Percentiles rank a stretch among this genome's conserved stretches.
Conservation (phyloP, 2,797 vertebrate species). For the Melanotaenia trifasciata region DNA sequence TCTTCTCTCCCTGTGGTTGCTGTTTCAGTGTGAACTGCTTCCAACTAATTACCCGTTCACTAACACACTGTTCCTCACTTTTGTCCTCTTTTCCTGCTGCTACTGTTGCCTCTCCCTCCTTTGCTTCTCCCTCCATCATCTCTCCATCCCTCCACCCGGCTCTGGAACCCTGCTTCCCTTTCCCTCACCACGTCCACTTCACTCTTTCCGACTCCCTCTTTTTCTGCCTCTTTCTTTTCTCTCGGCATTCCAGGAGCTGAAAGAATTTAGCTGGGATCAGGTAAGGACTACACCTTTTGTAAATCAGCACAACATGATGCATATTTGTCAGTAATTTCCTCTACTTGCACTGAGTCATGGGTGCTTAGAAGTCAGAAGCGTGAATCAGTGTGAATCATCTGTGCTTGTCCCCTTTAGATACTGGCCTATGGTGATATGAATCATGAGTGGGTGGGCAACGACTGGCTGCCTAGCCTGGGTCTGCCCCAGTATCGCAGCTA, state of each 20-base stretch:
- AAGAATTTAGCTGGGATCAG: conserved; percentile 98
- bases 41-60: conserved; percentile 85
- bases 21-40: conserved; percentile 86
- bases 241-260: conserved; percentile 87
- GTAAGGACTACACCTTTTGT: conserved; percentile 72
- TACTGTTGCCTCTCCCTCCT: conserved; percentile 60
- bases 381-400: conserved; percentile 56
- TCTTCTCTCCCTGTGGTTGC: conserved; percentile 81
- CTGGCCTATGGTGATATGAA: conserved; percentile 95
- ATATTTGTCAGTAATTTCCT: conserved; percentile 22
- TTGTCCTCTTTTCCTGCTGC: conserved; percentile 77
- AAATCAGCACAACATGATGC: conserved; percentile 4
- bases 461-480: conserved; percentile 94
- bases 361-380: conserved; percentile 28
- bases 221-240: conserved; percentile 48
- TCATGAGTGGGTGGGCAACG: conserved; percentile 95
- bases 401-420: conserved; percentile 80
- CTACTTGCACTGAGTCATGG: conserved; percentile 48
- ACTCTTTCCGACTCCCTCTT: conserved; percentile 52
- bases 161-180: conserved; percentile 66
- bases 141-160: conserved; percentile 61
- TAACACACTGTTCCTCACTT: conserved; percentile 85
- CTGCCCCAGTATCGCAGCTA: conserved; percentile 94
- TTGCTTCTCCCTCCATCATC: conserved; percentile 74
- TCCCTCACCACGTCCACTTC: conserved; percentile 58